Evolutionary conservation across 2,113 vertebrate genomes (phyloP).

Genomic region (Tragulus kanchil): DNA sequence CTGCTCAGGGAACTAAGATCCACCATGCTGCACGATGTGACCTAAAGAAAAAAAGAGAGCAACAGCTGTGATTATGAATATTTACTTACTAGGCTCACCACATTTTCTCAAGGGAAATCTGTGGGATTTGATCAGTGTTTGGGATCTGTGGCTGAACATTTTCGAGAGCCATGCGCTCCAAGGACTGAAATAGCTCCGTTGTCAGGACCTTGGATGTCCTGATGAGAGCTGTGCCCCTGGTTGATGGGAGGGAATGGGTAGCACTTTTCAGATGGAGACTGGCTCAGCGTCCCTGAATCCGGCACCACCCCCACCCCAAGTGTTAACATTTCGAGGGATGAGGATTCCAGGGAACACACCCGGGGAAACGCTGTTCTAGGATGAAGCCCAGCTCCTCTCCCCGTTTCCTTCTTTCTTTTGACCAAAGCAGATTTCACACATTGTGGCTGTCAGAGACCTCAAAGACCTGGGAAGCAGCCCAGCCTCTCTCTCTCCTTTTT

Average conservation of each 20-base stretch:
- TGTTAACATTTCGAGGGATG: neutral
- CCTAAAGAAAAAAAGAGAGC: neutral
- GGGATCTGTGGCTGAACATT: neutral
- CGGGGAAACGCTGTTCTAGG: neutral
- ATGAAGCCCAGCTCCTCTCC: neutral
- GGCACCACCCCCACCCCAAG: neutral
- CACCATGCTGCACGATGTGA: neutral
- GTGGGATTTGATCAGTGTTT: neutral
- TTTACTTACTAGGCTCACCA: neutral
- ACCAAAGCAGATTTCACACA: conserved; percentile 51
- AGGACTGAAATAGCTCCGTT: neutral
- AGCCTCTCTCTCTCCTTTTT: neutral
- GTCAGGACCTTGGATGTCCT: neutral
- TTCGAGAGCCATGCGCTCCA: neutral
- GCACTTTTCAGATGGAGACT: neutral
- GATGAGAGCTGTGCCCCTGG: neutral
- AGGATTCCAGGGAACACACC: neutral
- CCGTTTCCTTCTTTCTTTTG: conserved; percentile 21
- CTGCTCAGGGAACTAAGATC: neutral
- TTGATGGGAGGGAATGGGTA: neutral
- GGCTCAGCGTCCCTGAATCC: neutral
- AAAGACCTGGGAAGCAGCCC: neutral
- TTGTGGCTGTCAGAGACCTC: neutral
- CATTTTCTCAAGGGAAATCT: neutral
- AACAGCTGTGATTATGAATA: no score